phyloP scores from a whole-genome alignment of 2,888 invertebrate genomes.

The Elegia similella region DNA sequence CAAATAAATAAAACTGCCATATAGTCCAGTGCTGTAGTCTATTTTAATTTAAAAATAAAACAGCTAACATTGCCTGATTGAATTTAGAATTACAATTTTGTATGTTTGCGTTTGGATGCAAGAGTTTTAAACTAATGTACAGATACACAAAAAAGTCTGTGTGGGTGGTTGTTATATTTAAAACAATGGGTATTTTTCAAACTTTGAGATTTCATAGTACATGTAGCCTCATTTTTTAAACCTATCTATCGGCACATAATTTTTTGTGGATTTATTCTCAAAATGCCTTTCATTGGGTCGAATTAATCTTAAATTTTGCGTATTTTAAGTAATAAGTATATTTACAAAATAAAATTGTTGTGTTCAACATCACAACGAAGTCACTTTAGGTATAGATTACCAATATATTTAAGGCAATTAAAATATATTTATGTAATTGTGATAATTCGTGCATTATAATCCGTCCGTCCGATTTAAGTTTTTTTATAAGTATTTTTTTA shows the following conservation, averaged over 20 bases:
- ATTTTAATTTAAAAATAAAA: background rate
- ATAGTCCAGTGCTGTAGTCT: slow-evolving; percentile 13
- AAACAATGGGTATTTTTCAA: too few relatives aligned
- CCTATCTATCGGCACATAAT: too few relatives aligned
- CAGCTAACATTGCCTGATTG: background rate
- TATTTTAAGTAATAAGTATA: slow-evolving; percentile 26
- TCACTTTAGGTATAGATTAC: slow-evolving; percentile 58
- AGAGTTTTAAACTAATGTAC: background rate
- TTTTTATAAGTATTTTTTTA: slow-evolving; percentile 20
- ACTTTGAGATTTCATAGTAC: too few relatives aligned
- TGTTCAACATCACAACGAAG: slow-evolving; percentile 57
- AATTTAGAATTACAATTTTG: slow-evolving; percentile 16
- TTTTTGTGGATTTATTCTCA: too few relatives aligned
- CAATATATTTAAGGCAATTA: slow-evolving; percentile 42
- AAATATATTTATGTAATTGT: slow-evolving; percentile 42
- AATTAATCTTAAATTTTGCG: background rate
- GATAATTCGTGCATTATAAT: slow-evolving; percentile 58
- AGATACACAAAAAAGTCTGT: too few relatives aligned
- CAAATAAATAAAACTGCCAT: slow-evolving; percentile 5
- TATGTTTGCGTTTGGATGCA: slow-evolving; percentile 1
- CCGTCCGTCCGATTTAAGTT: slow-evolving; percentile 40
- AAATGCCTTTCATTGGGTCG: background rate
- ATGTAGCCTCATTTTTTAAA: too few relatives aligned
- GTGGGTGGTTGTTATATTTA: too few relatives aligned
- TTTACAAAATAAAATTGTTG: slow-evolving; percentile 38